These are phyloP conservation scores for Siderastrea radians DNA, from an alignment of 92 coral and sea anemone species.

Conservation along the genomic window DNA sequence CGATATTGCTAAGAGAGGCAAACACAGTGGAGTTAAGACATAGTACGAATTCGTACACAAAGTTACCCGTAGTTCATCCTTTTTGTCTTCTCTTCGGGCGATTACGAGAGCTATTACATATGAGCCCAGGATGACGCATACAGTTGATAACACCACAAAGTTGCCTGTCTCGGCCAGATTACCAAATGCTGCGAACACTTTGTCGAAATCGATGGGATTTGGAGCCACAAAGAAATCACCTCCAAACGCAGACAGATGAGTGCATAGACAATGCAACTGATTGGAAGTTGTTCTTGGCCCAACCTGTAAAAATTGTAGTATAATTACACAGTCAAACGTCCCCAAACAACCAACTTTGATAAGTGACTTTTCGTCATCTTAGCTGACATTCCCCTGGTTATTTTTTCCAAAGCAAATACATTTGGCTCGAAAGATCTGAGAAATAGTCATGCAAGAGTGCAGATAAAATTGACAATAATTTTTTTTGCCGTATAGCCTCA, in stretches of 20 bases:
- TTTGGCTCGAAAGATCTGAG: no score
- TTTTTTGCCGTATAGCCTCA: no score
- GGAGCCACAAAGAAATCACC: slow-evolving; percentile 95
- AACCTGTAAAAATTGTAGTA: slow-evolving; percentile 48
- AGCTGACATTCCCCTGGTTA: no score
- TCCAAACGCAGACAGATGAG: slow-evolving; percentile 91
- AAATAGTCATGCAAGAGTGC: no score
- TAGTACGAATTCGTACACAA: no score
- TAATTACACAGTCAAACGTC: background rate
- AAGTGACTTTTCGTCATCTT: background rate
- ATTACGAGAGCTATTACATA: slow-evolving; percentile 70
- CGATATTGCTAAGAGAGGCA: no score
- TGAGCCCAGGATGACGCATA: slow-evolving; percentile 74
- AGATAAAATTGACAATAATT: no score
- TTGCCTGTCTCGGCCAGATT: slow-evolving; percentile 84
- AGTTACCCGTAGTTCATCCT: slow-evolving; percentile 76
- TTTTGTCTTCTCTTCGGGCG: slow-evolving; percentile 81
- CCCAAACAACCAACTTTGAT: background rate
- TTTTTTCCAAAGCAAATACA: no score
- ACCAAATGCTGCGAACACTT: slow-evolving; percentile 92
- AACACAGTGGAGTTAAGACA: no score
- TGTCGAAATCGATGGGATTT: slow-evolving; percentile 92
- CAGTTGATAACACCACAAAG: slow-evolving; percentile 83
- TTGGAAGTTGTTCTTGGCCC: slow-evolving; percentile 69
- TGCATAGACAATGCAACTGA: slow-evolving; percentile 84